Percentiles rank a stretch among this genome's conserved stretches.
These are phyloP conservation scores for Galleria mellonella DNA, from an alignment of 1,140 invertebrate species.

Conservation along the genomic window DNA sequence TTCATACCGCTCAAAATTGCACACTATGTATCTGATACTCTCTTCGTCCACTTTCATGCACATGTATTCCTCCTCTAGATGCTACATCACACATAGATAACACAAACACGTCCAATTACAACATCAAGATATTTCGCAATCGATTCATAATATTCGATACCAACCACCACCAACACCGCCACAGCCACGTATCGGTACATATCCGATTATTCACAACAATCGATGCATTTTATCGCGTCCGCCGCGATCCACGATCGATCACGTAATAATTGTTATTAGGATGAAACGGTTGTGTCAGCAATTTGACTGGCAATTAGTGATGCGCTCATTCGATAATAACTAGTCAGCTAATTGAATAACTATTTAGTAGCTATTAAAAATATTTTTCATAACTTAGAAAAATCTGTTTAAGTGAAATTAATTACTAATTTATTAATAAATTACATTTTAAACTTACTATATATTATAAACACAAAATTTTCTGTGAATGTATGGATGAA, in stretches of 20 bases:
- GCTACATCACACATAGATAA: not conserved
- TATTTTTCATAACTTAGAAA: too few relatives aligned
- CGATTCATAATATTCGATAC: constrained; percentile 22
- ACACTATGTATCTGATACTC: too few relatives aligned
- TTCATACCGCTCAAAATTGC: too few relatives aligned
- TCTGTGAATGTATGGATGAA: too few relatives aligned
- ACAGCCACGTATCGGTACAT: constrained; percentile 49
- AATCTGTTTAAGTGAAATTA: too few relatives aligned
- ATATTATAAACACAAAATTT: too few relatives aligned
- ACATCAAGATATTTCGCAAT: not conserved
- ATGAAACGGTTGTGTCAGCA: constrained; percentile 13
- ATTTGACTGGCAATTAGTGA: not conserved
- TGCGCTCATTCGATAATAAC: not conserved
- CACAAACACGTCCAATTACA: constrained; percentile 1
- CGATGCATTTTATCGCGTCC: constrained; percentile 32
- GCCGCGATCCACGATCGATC: constrained; percentile 15
- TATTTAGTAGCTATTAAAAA: too few relatives aligned
- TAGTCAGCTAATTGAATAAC: too few relatives aligned
- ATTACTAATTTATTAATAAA: too few relatives aligned
- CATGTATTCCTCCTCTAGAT: not conserved
- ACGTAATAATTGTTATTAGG: constrained; percentile 20
- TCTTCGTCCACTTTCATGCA: not conserved
- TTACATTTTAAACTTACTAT: too few relatives aligned
- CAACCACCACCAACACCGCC: constrained; percentile 37
- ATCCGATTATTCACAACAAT: constrained; percentile 13